Evolutionary conservation across 2,888 invertebrate species (phyloP).

Genomic region (Crematogaster levior): DNA sequence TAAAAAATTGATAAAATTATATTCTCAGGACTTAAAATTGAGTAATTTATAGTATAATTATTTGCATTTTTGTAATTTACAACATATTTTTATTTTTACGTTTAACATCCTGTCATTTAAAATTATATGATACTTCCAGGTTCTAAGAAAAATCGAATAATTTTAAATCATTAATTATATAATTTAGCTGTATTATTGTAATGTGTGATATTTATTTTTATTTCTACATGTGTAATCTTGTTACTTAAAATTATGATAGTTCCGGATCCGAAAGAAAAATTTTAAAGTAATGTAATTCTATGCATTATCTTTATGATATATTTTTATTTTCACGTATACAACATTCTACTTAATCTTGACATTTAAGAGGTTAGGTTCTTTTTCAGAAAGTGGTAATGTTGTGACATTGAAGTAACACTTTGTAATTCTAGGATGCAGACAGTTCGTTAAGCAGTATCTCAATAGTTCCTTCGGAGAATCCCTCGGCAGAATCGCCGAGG

Average conservation of each 20-base stretch:
- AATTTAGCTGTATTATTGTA: not conserved
- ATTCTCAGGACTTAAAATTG: too few relatives aligned
- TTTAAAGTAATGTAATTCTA: too few relatives aligned
- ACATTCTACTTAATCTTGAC: not conserved
- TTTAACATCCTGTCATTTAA: not conserved
- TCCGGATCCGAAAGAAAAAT: too few relatives aligned
- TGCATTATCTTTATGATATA: too few relatives aligned
- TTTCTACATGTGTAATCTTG: not conserved
- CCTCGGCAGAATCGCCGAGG: not conserved
- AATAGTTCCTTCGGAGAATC: slow-evolving; percentile 16
- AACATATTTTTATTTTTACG: too few relatives aligned
- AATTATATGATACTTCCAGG: not conserved
- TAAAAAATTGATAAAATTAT: not conserved
- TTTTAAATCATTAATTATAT: not conserved
- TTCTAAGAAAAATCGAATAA: not conserved
- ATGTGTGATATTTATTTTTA: not conserved
- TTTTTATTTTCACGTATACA: too few relatives aligned
- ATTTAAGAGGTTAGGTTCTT: not conserved
- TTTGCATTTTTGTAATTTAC: too few relatives aligned
- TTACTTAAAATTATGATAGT: too few relatives aligned
- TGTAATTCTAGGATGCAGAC: slow-evolving; percentile 55
- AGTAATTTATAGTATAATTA: too few relatives aligned
- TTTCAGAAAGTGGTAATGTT: not conserved
- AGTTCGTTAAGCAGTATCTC: slow-evolving; percentile 23
- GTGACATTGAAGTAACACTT: not conserved